Conservation (phyloP, 2,113 vertebrate species). For the Aptenodytes forsteri region DNA sequence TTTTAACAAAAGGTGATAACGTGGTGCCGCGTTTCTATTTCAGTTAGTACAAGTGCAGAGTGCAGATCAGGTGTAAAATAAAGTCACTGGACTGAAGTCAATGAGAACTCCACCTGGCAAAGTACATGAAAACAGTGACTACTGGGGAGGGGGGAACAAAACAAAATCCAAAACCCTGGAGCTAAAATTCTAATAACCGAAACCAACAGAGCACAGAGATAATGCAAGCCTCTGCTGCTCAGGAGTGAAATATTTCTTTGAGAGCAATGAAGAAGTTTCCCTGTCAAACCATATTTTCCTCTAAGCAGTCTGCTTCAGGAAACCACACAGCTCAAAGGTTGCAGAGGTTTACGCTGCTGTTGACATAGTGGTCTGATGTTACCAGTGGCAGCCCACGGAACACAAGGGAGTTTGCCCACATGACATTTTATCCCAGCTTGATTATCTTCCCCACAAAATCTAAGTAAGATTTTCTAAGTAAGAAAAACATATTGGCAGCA, state of each 20-base stretch:
- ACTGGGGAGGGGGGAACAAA: neutral
- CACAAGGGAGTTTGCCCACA: neutral
- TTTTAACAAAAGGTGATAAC: neutral
- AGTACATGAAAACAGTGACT: neutral
- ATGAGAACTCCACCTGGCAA: neutral
- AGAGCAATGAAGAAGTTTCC: neutral
- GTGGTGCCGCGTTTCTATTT: neutral
- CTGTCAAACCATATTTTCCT: neutral
- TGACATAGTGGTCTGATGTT: neutral
- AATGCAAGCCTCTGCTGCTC: neutral
- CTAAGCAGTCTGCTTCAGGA: neutral
- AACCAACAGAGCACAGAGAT: neutral
- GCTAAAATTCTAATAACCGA: neutral
- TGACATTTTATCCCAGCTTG: neutral
- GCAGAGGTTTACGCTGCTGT: neutral
- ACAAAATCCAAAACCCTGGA: neutral
- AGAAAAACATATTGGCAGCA: neutral
- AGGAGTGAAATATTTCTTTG: neutral
- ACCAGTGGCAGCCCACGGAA: neutral
- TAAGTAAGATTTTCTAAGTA: neutral
- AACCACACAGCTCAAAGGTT: neutral
- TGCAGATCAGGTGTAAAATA: neutral
- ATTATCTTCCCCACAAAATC: neutral
- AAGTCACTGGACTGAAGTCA: neutral
- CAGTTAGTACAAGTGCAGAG: neutral